Base-by-base conservation (phyloP, 2,113 vertebrate species). In the Eidolon helvum region DNA sequence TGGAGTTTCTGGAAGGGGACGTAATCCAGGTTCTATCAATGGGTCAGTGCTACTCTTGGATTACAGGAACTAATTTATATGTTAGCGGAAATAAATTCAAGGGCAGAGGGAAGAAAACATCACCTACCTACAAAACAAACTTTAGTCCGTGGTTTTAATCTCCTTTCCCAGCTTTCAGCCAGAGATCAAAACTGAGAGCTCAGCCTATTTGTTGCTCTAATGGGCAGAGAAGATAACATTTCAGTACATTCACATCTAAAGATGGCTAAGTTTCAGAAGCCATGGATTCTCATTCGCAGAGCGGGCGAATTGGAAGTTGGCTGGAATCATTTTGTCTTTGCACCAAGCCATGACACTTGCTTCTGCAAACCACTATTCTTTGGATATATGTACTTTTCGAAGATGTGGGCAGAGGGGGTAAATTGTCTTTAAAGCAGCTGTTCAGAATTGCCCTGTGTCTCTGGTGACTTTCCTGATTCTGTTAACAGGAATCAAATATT, bases 1-100 rank as follows among this genome's bases (percentile, higher is more conserved):
- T 99, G 88, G 98, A 89, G 12, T 99, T 99, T 88, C 94, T 98
- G 15, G 86, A 99, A 92, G 99, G 99, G 48, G 99, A 99, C 2
- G 69, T 75, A 4, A 99, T 99, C 96, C 98, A 98, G 40, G n/a
- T 99, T 38, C 96, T 99, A 86, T 99, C 99, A 12, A 98, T 97
- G 98, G 99, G 99, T 99, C 98, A 98, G 96, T 92, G 45, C 26
- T 78, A 24, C 30, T 35, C 45, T 10, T 11, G 12, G 57, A 45
- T 4, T 66, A 65, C 0, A 66, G 50, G 82, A 55, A n/a, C n/a
- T 16, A 12, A 69, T 10, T 45, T 9, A 10, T 4, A 0, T 1
- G 7, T 84, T 21, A 35, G 84, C 72, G 79, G 45, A 61, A 84
- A 43, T 82, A 85, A 69, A 15, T 8, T 35, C 75, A 83, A 87